Evolutionary conservation across 1,140 invertebrate genomes (phyloP), one percentile per base, ranked within the genome.

Genomic region (Nomia melanderi): DNA sequence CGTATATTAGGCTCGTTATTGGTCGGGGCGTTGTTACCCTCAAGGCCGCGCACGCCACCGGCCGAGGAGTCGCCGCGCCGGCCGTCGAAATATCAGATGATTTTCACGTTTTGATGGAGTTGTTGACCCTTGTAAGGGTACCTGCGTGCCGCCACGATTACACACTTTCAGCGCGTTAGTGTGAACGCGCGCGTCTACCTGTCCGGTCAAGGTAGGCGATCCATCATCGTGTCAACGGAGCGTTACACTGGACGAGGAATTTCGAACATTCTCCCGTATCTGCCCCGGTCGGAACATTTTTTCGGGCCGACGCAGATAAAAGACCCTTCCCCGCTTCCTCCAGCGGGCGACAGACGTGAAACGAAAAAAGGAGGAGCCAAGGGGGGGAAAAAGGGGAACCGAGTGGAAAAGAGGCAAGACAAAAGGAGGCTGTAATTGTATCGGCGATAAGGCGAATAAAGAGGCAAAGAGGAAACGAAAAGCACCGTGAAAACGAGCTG

Each of bases 171-270:
- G 36, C 72, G 69, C 69, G 79, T 64, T 73, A 76, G 77, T 80
- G 82, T 84, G 82, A 84, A 84, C 14, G 54, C 78, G 70, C 75
- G 67, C 75, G 66, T 86, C 84, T 86, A 88, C 83, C 83, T 82
- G 82, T 69, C 71, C 72, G 82, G 81, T 84, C 82, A 84, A 85
- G 85, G 85, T 85, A 77, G 83, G 73, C 86, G 84, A 91, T 92
- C 89, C 88, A 92, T 92, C 91, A 91, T 90, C 86, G 79, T 89
- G 90, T 91, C 90, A 88, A 88, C 91, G 86, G 83, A 83, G 85
- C 80, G 90, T 90, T 84, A 85, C 62, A 66, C 47, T 56, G 36
- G 71, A 69, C 59, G 70, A 78, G 67, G 65, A 53, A 81, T 84
- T 81, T 84, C 57, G 60, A 77, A 78, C 56, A 39, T 81, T 77